These are phyloP conservation scores for Hypsibius dujardini DNA, from an alignment of 1,140 invertebrate genomes.

Conservation along the genomic window DNA sequence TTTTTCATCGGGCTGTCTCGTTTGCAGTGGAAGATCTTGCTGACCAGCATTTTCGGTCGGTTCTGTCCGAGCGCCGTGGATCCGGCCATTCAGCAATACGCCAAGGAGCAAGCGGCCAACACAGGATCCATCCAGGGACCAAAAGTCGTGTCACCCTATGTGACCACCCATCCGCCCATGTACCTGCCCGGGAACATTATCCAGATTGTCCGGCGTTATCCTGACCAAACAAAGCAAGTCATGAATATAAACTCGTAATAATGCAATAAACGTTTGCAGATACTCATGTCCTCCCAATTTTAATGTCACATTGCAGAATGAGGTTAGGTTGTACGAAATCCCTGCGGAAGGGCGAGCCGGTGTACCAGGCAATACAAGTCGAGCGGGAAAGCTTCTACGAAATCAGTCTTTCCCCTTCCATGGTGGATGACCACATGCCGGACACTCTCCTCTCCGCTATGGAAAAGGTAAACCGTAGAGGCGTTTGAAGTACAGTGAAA, in stretches of 20 bases:
- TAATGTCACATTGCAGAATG: conserved; percentile 12
- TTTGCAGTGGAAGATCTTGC: conserved; percentile 67
- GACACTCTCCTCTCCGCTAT: background rate
- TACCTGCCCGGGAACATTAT: conserved; percentile 74
- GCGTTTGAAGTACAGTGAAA: too few relatives aligned
- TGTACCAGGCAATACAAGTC: conserved; percentile 76
- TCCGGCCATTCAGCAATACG: conserved; percentile 33
- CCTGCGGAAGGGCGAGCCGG: conserved; percentile 43
- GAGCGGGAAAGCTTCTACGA: conserved; percentile 70
- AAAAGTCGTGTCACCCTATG: conserved; percentile 50
- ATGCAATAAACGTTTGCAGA: background rate
- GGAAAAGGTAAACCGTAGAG: background rate
- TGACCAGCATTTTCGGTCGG: conserved; percentile 60
- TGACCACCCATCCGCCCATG: conserved; percentile 51
- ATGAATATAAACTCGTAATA: conserved; percentile 1
- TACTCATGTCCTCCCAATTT: conserved; percentile 15
- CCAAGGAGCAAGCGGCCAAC: conserved; percentile 20
- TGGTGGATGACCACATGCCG: conserved; percentile 84
- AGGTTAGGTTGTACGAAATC: conserved; percentile 41
- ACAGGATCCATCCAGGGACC: conserved; percentile 23
- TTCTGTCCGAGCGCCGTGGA: conserved; percentile 40
- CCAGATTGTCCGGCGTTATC: conserved; percentile 71
- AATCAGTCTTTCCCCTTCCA: conserved; percentile 72
- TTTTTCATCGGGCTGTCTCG: background rate
- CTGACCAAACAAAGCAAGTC: conserved; percentile 58